Evolutionary conservation across 2,113 vertebrate species (phyloP), one percentile per base, ranked within the genome.

Genomic region (Numenius arquata): DNA sequence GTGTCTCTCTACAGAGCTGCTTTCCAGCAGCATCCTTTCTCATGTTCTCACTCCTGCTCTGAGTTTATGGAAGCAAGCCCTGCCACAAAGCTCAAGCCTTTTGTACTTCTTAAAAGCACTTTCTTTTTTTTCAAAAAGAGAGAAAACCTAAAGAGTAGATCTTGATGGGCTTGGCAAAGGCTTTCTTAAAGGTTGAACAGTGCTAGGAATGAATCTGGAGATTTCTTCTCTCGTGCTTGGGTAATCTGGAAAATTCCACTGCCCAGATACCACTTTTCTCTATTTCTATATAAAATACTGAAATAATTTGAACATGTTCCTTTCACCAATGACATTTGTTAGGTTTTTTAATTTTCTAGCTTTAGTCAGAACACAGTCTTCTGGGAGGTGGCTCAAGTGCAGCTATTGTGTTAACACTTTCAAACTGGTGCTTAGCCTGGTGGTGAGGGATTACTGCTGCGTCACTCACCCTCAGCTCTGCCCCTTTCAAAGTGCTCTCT

Each of bases 181-280:
- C 15, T 45, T 84, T 45, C 19, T 21, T 79, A 22, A 26, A 43
- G 68, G 8, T 9, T 76, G 76, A 80, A 32, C 50, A 40, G 52
- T 70, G 50, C 17, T 38, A 30, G 66, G 38, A 53, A 32, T 53
- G 56, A 86, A 70, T 15, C 20, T 47, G 41, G 63, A 58, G n/a
- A 4, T 26, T 29, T 81, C 15, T 65, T 9, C n/a, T 81, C 2
- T 27, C 0, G 0, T 62, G 27, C 55, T 52, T 56, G 23, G 30
- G 34, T 48, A 61, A 6, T 38, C 34, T 61, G 52, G 67, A 86
- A 80, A 78, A 38, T 56, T 61, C 36, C 9, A 6, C 18, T 85
- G 40, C 27, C 17, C 23, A 23, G 15, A 14, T 30, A 43, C 14
- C 4, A 5, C 27, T 68, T 40, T 40, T 76, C 53, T 58, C 30